Base-by-base conservation (phyloP, 2,113 vertebrate genomes). In the Phalacrocorax carbo region DNA sequence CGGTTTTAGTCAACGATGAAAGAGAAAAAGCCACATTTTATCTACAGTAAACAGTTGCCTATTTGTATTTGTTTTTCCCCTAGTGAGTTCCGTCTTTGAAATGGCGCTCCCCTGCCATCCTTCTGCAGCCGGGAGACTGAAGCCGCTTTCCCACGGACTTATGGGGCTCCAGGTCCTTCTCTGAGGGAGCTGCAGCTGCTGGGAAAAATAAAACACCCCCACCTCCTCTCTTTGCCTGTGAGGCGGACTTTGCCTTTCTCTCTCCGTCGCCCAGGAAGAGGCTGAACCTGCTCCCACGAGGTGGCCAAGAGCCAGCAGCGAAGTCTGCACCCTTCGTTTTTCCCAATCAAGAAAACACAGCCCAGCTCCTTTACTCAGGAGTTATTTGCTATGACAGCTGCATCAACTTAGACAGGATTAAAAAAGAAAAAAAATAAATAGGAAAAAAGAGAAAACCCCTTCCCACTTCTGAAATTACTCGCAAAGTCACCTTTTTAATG, bases 401-500 rank as follows among this genome's bases (percentile, higher is more conserved):
- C 62, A 90, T 93, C 80, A 96, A 93, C 89, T 95, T 90, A 94
- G 87, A 44, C 46, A 44, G 92, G 90, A 90, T 93, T 96, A 46
- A 90, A 96, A 91, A 60, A 13, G 11, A 8, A 23, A 10, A 7
- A 27, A 5, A 54, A 62, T 8, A 5, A 54, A 62, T 9, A n/a
- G 18, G 18, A 48, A 82, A 82, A 88, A 90, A 79, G 71, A 68
- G 70, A 80, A 96, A 76, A 65, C 51, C 68, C 90, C 94, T 95
- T 86, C 79, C 73, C 6, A n/a, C 61, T 94, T 94, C 95, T 97
- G 96, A 98, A 97, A 97, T 97, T 95, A 96, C 94, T 94, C 29
- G 3, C 95, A 97, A 98, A 98, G 97, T 98, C 98, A 98, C 97
- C 97, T 98, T 98, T 98, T 97, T 89, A 90, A 97, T 82, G 96